Conservation (phyloP, 2,888 invertebrate species). For the Cancer borealis region DNA sequence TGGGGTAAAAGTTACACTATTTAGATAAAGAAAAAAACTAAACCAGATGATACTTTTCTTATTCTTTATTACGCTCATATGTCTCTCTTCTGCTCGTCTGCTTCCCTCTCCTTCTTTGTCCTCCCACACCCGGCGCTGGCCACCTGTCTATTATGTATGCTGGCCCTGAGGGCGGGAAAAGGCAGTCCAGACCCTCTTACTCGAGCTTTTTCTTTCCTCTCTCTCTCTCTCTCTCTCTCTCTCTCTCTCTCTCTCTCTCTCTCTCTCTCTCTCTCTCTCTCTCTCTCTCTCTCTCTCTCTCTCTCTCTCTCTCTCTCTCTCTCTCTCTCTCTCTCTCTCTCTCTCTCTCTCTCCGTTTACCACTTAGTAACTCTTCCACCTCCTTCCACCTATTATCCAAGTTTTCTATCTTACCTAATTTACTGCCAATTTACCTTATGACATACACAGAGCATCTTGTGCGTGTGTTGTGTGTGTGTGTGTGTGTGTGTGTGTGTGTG, state of each 20-base stretch:
- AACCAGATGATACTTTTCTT: background rate
- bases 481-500: slow-evolving; percentile 20
- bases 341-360: background rate
- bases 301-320: background rate
- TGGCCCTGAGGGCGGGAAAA: slow-evolving; percentile 10
- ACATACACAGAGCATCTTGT: background rate
- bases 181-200: slow-evolving; percentile 35
- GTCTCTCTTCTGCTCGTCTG: background rate
- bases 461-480: background rate
- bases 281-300: background rate
- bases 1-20: background rate
- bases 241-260: background rate
- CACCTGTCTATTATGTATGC: slow-evolving; percentile 37
- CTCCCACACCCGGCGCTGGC: background rate
- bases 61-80: background rate
- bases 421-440: background rate
- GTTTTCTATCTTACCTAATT: background rate
- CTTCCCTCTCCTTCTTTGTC: slow-evolving; percentile 13
- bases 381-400: background rate
- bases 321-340: background rate
- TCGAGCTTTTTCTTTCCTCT: background rate
- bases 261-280: background rate
- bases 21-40: background rate
- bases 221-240: background rate
- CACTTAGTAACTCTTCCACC: background rate